Conservation (phyloP, 2,888 invertebrate species). For the Brachyptera risi region DNA sequence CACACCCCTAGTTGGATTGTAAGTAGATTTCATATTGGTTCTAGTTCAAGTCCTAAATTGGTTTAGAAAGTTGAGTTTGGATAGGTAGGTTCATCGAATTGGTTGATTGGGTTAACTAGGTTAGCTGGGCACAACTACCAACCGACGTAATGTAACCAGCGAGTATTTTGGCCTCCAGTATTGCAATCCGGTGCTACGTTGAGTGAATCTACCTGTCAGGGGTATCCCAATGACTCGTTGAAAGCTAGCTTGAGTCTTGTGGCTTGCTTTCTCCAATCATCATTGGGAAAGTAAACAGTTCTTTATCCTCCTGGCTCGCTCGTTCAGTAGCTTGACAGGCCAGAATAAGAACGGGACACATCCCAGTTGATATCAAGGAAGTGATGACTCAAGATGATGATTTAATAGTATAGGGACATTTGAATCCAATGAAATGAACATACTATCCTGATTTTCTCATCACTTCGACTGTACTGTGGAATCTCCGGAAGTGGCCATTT, state of each 20-base stretch:
- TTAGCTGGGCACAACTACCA: no score
- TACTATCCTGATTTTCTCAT: conserved; percentile 2
- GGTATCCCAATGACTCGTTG: neutral
- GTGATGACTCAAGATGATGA: neutral
- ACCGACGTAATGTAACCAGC: no score
- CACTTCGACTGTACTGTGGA: neutral
- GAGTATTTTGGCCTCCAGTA: no score
- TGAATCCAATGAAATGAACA: neutral
- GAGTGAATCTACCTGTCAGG: no score
- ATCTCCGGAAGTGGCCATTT: no score
- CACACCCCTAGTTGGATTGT: no score
- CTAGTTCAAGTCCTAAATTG: no score
- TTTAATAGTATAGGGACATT: conserved; percentile 7
- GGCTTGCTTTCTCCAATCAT: neutral
- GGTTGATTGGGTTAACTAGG: no score
- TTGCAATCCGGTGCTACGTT: no score
- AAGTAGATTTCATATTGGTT: no score
- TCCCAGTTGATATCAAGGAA: neutral
- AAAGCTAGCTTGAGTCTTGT: neutral
- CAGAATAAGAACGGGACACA: neutral
- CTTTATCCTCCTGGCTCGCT: neutral
- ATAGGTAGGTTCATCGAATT: no score
- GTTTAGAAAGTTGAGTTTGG: no score
- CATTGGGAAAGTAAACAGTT: neutral
- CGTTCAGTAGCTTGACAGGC: neutral